Percentiles rank a stretch among this genome's conserved stretches.
Conservation (phyloP, 2,113 vertebrate genomes). For the Acanthisitta chloris region DNA sequence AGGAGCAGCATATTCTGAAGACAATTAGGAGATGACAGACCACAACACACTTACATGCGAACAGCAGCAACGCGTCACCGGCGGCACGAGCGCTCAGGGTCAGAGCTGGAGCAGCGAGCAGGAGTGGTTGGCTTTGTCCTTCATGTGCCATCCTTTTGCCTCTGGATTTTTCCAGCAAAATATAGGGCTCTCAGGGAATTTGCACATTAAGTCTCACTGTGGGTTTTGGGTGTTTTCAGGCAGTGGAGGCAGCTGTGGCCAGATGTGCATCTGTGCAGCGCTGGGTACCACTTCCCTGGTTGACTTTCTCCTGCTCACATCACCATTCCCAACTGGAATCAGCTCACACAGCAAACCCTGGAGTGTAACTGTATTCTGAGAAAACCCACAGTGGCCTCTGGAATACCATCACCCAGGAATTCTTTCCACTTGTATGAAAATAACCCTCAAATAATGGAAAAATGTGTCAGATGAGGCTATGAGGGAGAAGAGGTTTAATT, state of each 20-base stretch:
- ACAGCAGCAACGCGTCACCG: background rate
- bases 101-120: background rate
- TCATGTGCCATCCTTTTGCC: background rate
- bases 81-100: rapidly evolving
- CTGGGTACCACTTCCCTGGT: background rate
- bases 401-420: background rate
- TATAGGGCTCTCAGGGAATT: rapidly evolving
- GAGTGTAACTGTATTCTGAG: background rate
- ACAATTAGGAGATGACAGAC: background rate
- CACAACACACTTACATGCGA: background rate
- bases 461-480: background rate
- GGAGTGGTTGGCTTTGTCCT: rapidly evolving
- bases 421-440: constrained; percentile 43
- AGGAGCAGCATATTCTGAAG: background rate
- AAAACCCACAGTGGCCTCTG: background rate
- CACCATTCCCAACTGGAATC: background rate
- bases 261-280: background rate
- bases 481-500: background rate
- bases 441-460: background rate
- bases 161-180: rapidly evolving
- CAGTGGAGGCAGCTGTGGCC: background rate
- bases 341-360: background rate
- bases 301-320: background rate
- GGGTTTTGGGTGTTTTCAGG: rapidly evolving
- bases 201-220: background rate